Evolutionary conservation across 2,113 vertebrate species (phyloP), one percentile per base, ranked within the genome.

Genomic region (Sapajus apella): DNA sequence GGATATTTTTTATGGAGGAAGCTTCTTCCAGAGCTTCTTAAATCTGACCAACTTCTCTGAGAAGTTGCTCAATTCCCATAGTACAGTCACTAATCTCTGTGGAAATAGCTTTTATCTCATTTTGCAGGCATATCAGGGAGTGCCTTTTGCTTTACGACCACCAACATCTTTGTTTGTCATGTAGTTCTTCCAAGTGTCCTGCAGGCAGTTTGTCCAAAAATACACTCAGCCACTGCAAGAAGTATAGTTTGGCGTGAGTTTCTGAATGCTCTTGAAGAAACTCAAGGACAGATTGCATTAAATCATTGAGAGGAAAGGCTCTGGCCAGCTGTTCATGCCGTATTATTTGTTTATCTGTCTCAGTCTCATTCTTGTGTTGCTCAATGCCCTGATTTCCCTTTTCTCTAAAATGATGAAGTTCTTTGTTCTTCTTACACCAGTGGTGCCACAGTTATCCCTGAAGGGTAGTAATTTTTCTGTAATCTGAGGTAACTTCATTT

Each of bases 21-120:
- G 1, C 3, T 86, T 97, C 96, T 91, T 91, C 96, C 56, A 98
- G 93, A 50, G 98, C 98, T 98, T 99, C 99, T 98, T 98, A 99
- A 45, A 99, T 98, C 88, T 99, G 99, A 27, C 98, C 97, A 64
- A 98, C 58, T 96, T 99, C 99, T 97, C 99, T 98, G 20, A 99
- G 96, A 91, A 99, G 79, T 68, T 99, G 99, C 40, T 99, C 98
- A 94, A 98, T 93, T 66, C 99, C 98, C 90, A 99, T 98, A 0
- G 97, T 97, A 13, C 93, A 97, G 76, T 98, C 88, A 64, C 66
- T 97, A 40, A 98, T 95, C 61, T 98, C 61, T 14, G 13, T 56
- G 12, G 98, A 98, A 68, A 98, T 94, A 70, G 50, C 1, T 70
- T 98, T 97, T 90, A 99, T 97, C 21, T 98, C 55, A 35, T 7